Evolutionary conservation across 2,113 vertebrate species (phyloP).

Genomic region (Tachysurus fulvidraco): DNA sequence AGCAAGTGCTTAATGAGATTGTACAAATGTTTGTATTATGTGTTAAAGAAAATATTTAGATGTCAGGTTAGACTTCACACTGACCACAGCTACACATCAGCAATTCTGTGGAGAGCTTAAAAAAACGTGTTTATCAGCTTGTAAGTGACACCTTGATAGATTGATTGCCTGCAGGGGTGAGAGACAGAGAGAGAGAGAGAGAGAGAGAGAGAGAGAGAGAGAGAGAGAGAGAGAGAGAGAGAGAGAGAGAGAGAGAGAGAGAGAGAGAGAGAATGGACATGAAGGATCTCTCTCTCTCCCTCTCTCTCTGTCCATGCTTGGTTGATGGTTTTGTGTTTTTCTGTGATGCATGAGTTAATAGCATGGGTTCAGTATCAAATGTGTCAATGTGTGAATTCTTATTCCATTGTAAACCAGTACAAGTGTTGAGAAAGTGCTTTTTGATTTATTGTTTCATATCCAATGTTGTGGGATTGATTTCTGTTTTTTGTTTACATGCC

Average conservation of each 20-base stretch:
- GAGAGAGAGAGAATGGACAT: too few species aligned
- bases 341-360: background rate
- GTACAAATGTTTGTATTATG: constrained; percentile 59
- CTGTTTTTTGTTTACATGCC: background rate
- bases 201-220: constrained; percentile 6
- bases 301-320: background rate
- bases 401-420: background rate
- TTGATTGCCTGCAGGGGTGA: constrained; percentile 50
- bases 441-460: background rate
- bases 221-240: background rate
- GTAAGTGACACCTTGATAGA: constrained; percentile 55
- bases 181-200: too few species aligned
- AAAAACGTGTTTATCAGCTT: constrained; percentile 63
- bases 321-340: background rate
- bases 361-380: background rate
- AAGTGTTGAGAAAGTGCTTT: background rate
- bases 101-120: constrained; percentile 60
- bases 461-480: background rate
- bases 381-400: background rate
- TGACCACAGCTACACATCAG: constrained; percentile 58
- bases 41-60: constrained; percentile 55
- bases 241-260: constrained; percentile 11
- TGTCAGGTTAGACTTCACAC: constrained; percentile 54
- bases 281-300: background rate
- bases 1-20: constrained; percentile 39